Evolutionary conservation across 2,888 invertebrate species (phyloP).

Genomic region (Euspilapteryx auroguttella): DNA sequence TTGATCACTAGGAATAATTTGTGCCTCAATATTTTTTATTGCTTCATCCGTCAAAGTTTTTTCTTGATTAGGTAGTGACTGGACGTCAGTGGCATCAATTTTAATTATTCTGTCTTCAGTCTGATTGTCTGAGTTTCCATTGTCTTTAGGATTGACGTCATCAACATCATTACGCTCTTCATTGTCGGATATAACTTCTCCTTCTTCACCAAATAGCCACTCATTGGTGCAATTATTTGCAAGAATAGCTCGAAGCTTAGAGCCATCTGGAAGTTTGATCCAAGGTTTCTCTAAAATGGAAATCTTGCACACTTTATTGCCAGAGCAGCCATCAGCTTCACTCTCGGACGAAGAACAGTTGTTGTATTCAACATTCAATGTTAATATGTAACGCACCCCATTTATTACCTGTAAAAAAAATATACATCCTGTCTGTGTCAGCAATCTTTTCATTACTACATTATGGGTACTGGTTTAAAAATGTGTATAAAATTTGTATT

Average conservation of each 20-base stretch:
- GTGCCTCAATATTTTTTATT: conserved; percentile 32
- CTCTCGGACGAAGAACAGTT: conserved; percentile 28
- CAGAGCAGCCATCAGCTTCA: conserved; percentile 23
- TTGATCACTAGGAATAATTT: conserved; percentile 27
- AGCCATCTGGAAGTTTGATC: conserved; percentile 57
- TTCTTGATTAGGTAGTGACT: conserved; percentile 20
- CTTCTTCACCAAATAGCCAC: conserved; percentile 47
- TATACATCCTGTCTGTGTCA: too few relatives aligned
- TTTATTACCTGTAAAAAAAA: conserved; percentile 52
- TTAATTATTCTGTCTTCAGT: conserved; percentile 31
- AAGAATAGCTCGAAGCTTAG: conserved; percentile 62
- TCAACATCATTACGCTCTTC: conserved; percentile 15
- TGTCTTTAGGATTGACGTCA: conserved; percentile 9
- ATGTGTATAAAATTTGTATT: too few relatives aligned
- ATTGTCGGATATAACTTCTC: conserved; percentile 19
- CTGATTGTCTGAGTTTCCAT: conserved; percentile 9
- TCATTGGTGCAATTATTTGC: conserved; percentile 68
- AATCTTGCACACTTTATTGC: conserved; percentile 56
- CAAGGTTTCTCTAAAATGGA: conserved; percentile 68
- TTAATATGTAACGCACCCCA: conserved; percentile 61
- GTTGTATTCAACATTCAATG: conserved; percentile 47
- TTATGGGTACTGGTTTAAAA: too few relatives aligned
- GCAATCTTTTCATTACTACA: too few relatives aligned
- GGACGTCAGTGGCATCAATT: conserved; percentile 24
- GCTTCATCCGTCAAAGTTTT: conserved; percentile 26